A percentile compares a stretch with the other conserved stretches of the same genome.
Evolutionary conservation across 2,113 vertebrate species (phyloP).

Genomic region (Trematocara zebra): DNA sequence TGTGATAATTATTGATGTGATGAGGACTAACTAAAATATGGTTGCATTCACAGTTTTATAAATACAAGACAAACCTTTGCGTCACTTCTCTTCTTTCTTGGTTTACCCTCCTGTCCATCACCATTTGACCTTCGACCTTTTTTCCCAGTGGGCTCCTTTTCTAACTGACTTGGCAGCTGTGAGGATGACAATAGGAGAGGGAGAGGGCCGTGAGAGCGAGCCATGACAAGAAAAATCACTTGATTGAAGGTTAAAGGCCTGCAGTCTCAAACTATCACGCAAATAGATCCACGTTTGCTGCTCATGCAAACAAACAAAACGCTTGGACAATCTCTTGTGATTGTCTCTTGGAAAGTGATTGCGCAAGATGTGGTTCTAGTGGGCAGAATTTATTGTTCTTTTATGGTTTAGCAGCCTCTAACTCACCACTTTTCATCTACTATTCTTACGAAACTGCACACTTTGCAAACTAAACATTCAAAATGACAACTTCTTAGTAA

Average conservation of each 20-base stretch:
- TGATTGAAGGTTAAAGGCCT: constrained; percentile 18
- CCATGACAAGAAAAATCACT: constrained; percentile 19
- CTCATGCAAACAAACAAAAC: constrained; percentile 6
- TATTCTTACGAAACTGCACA: neutral
- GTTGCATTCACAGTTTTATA: neutral
- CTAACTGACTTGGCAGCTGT: constrained; percentile 74
- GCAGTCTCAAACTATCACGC: neutral
- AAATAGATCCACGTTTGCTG: constrained; percentile 5
- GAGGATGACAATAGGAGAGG: constrained; percentile 61
- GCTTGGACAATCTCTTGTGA: neutral
- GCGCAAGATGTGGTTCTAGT: neutral
- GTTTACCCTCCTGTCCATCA: constrained; percentile 94
- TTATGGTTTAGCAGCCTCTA: neutral
- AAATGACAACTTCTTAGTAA: neutral
- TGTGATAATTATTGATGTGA: neutral
- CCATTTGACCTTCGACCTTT: constrained; percentile 93
- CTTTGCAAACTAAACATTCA: neutral
- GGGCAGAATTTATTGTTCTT: neutral
- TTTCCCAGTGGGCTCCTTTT: constrained; percentile 83
- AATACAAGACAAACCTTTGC: constrained; percentile 64
- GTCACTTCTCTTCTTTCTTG: constrained; percentile 86
- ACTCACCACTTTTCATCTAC: neutral
- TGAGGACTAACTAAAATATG: neutral
- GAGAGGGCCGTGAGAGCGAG: constrained; percentile 37
- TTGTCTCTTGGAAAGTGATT: neutral